Conservation (phyloP, 1,140 invertebrate species). For the Anagrus nilaparvatae region DNA sequence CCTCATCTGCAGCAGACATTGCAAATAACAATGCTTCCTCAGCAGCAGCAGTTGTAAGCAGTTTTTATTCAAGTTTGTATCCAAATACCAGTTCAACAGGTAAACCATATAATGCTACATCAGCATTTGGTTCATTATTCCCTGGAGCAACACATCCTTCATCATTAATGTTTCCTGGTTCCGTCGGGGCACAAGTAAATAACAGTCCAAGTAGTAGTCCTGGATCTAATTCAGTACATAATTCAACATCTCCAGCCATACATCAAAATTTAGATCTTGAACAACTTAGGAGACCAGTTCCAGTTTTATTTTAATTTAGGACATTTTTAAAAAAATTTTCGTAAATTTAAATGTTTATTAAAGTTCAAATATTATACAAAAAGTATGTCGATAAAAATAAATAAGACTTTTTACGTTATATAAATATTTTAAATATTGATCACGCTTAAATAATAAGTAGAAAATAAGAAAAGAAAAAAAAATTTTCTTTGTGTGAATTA, state of each 20-base stretch:
- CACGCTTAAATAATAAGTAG: too few species aligned
- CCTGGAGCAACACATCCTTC: conserved; percentile 31
- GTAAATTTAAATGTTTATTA: too few species aligned
- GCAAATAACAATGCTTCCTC: conserved; percentile 27
- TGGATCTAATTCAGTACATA: not conserved
- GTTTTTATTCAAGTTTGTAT: conserved; percentile 49
- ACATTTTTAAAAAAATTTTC: too few species aligned
- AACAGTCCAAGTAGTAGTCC: conserved; percentile 21
- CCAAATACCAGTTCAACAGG: conserved; percentile 5
- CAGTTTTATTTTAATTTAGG: conserved; percentile 50
- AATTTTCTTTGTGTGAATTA: too few species aligned
- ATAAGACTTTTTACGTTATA: too few species aligned
- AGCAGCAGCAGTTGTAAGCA: conserved; percentile 47
- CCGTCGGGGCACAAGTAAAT: not conserved
- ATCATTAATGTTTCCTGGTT: conserved; percentile 10
- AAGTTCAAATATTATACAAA: too few species aligned
- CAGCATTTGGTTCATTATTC: conserved; percentile 30
- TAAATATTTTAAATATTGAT: too few species aligned
- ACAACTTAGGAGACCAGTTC: conserved; percentile 43
- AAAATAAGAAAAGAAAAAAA: too few species aligned
- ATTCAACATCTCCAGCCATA: not conserved
- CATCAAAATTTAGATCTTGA: conserved; percentile 36
- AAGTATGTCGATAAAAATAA: too few species aligned
- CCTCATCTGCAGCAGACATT: conserved; percentile 22
- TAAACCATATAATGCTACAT: too few species aligned